Base-by-base conservation (phyloP, 2,113 vertebrate genomes). In the Labrus mixtus region DNA sequence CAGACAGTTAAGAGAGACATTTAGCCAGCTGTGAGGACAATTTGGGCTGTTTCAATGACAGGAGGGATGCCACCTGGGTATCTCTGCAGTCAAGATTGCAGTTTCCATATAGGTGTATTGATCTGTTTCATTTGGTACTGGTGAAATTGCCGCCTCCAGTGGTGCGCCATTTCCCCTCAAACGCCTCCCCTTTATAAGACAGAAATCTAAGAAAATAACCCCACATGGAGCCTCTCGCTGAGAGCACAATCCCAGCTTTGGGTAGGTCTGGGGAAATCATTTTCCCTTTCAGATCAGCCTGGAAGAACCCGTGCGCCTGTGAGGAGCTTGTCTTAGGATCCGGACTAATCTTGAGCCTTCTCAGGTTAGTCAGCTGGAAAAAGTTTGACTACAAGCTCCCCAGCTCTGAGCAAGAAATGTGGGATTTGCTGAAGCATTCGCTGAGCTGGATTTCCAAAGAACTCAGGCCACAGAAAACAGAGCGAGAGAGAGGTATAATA, bases 201-300 rank as follows among this genome's bases (percentile, higher is more conserved):
- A 60, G 71, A 74, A 76, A 68, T 66, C 69, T 67, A 56, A 56
- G 55, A 71, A 82, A 84, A 87, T 66, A 81, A 65, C 71, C 58
- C 50, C 84, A 77, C 69, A 71, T 48, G 4, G 57, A 81, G 79
- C 51, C 57, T 81, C 74, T 70, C 5, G 73, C 65, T 73, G 83
- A 59, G 67, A 84, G 64, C 62, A 79, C 74, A 74, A 89, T 81
- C 83, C 68, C 25, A 71, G 79, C 76, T 89, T 89, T 75, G 76
- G 74, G 45, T 64, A 64, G 80, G 73, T 81, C 90, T 90, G 76
- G 80, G 75, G 76, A 89, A 92, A 93, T 91, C 86, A 87, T 92
- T 94, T 94, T 93, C 87, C 87, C 83, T 91, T 91, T 88, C 75
- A 91, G 88, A 93, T 93, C 81, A 89, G 81, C 66, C 70, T 37